Percentiles rank a stretch among this genome's conserved stretches.
Evolutionary conservation across 2,797 vertebrate genomes (phyloP).

Genomic region (Hozukius guyotensis): DNA sequence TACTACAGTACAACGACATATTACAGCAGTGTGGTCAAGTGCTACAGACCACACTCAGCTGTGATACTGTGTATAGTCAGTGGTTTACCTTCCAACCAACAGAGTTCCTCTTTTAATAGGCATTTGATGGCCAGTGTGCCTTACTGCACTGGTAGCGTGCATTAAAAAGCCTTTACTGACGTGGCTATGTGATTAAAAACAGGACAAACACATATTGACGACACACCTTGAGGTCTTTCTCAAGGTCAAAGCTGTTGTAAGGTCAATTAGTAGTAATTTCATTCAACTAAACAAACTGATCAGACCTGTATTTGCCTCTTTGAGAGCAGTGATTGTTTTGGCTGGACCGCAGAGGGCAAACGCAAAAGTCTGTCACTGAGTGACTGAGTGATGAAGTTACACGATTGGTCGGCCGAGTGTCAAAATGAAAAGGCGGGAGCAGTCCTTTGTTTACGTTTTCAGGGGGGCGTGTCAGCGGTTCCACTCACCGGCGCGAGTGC

Average conservation of each 20-base stretch:
- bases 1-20: background rate
- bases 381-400: too few species aligned
- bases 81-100: background rate
- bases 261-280: background rate
- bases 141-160: background rate
- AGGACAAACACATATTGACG: background rate
- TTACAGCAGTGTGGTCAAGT: background rate
- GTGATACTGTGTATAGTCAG: background rate
- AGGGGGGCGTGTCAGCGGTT: too few species aligned
- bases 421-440: too few species aligned
- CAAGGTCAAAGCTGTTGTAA: background rate
- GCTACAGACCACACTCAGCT: background rate
- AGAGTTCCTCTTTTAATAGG: background rate
- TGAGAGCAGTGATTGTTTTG: background rate
- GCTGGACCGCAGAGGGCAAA: too few species aligned
- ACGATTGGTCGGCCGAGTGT: too few species aligned
- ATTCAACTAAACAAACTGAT: background rate
- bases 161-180: background rate
- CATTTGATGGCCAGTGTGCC: background rate
- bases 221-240: too few species aligned
- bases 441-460: too few species aligned
- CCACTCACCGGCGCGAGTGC: too few species aligned
- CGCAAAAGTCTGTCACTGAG: too few species aligned
- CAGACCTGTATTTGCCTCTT: too few species aligned
- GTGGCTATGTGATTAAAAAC: background rate